Evolutionary conservation across 2,888 invertebrate genomes (phyloP), one percentile per base, ranked within the genome.

Genomic region (Rhodophaea formosa): DNA sequence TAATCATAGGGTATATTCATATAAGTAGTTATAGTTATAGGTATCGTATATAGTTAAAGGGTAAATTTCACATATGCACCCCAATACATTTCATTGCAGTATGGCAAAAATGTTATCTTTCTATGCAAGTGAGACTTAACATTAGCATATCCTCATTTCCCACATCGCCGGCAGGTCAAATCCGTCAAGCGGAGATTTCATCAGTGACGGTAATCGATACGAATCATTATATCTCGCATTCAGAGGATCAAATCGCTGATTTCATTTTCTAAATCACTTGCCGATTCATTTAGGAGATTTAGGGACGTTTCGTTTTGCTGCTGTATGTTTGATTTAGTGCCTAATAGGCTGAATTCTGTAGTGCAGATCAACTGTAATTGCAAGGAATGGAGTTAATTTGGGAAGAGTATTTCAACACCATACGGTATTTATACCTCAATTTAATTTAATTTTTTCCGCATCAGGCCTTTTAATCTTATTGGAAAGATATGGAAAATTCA

Each of bases 131-230:
- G 2, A 23, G 23, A 5, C 56, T 16, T 29, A 23, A 57, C 42
- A 46, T n/a, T 1, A 8, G 12, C 16, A 16, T 7, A 8, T 8
- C 15, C 1, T 46, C 3, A 23, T 44, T 60, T 58, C 46, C 1
- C 16, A 17, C 14, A 39, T 62, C 59, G 16, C 14, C 0, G 23
- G 53, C 23, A 32, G 53, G 43, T 30, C 53, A 62, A 62, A 69
- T 68, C 67, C 65, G 66, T 74, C 73, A 73, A 66, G 65, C 68
- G 62, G 67, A 69, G 66, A 69, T 77, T 78, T 78, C 72, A 78
- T 79, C 74, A 77, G 69, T 69, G 66, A 23, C 3, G 32, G 60
- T 66, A 67, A 74, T 70, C 68, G 67, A 70, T 61, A 58, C 59
- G 63, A 53, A 65, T 62, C 67, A 66, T 65, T 70, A 71, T 65